Percentiles rank a stretch among this genome's conserved stretches.
These are phyloP conservation scores for Neotoma lepida DNA, from an alignment of 2,113 vertebrate species.

Conservation along the genomic window DNA sequence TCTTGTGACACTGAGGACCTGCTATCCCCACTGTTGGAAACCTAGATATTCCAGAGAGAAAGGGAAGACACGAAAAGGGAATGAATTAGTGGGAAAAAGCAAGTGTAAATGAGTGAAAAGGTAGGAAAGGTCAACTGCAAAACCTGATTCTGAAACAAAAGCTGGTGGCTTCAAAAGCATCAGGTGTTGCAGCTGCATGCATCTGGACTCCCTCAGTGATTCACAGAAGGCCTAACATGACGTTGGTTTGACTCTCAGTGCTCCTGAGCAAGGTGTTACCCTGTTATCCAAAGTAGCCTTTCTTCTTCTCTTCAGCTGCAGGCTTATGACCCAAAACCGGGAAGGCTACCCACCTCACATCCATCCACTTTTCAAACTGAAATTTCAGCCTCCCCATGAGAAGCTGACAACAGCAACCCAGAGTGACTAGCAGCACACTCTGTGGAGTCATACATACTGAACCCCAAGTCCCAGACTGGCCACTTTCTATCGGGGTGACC, in stretches of 20 bases:
- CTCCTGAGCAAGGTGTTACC: neutral
- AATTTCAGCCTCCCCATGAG: neutral
- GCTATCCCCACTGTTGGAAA: neutral
- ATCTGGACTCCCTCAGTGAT: neutral
- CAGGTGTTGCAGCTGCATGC: neutral
- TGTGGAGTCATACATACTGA: neutral
- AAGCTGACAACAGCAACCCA: neutral
- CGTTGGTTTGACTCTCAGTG: neutral
- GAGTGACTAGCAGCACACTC: neutral
- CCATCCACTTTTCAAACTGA: neutral
- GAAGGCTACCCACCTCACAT: neutral
- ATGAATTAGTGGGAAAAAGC: neutral
- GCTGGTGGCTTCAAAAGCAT: neutral
- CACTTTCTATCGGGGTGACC: neutral
- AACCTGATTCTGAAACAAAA: neutral
- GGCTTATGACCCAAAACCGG: neutral
- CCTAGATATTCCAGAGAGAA: conserved; percentile 24
- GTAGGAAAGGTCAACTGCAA: neutral
- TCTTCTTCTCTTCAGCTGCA: neutral
- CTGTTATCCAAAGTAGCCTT: neutral
- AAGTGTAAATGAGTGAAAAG: neutral
- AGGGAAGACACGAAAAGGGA: neutral
- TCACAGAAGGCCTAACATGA: neutral
- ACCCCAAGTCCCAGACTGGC: neutral
- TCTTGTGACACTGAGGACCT: neutral